Evolutionary conservation across 1,140 invertebrate species (phyloP), one percentile per base, ranked within the genome.

Genomic region (Stegodyphus mimosarum): DNA sequence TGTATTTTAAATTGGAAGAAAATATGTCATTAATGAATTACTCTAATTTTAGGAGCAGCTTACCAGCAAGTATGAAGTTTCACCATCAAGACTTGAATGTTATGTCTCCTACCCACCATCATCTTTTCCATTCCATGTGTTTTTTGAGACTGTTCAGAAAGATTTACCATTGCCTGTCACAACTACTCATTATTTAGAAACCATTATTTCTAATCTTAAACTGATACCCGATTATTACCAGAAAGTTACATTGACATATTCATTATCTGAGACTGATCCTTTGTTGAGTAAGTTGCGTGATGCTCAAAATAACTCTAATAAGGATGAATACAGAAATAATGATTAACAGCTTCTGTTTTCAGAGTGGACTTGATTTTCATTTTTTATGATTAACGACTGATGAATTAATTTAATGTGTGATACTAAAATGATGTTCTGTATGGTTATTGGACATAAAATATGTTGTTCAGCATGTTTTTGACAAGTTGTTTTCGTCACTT

Each of bases 41-140:
- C 87, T 87, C 87, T 87, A 66, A 80, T 91, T 93, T 63, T 91
- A 95, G 93, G 92, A 93, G 89, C 93, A 93, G 9, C 96, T 99
- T 63, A 88, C 92, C 73, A 92, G 96, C 48, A 96, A 96, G 88
- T 99, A 95, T 90, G 93, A 93, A 6, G 80, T 99, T 6, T 90
- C 92, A 18, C 89, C 91, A 48, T 93, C 92, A 70, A 94, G 96
- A 89, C 89, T 99, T 48, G 93, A 97, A 71, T 88, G 90, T 11
- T 99, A 96, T 90, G 91, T 99, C 6, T 97, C 99, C 90, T 99
- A 99, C 91, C 97, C 97, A 89, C 98, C 98, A 5, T 96, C 97
- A 0, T 99, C 97, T 91, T 99, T 98, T 91, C 97, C 99, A 91
- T 91, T 99, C 13, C 98, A 99, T 89, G 93, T 99, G 5, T 97